Base-by-base conservation (phyloP, 1,140 invertebrate species). In the Acyrthosiphon pisum region DNA sequence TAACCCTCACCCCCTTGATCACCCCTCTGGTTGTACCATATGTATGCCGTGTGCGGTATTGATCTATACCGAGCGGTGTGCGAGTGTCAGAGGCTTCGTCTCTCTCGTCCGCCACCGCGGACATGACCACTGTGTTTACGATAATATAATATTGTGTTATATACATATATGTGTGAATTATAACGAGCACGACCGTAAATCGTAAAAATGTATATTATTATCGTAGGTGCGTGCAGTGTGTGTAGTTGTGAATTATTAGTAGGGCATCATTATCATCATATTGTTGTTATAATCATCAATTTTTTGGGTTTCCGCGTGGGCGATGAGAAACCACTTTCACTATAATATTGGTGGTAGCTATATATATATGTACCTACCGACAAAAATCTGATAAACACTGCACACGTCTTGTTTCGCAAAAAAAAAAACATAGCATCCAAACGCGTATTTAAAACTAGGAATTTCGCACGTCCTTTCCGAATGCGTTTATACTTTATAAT, bases 301-400 rank as follows among this genome's bases (percentile, higher is more conserved):
- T 86, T 87, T 53, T 89, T 9, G 87, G 46, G 1, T 53, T 53
- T 89, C 9, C 11, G 46, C 50, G 22, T 4, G 7, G 4, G 86
- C 20, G n/a, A 30, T 53, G n/a, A n/a, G n/a, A 89, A 89, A 53
- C 22, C 22, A 48, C 48, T 53, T 89, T 89, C 48, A 89, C 87
- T 35, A 76, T n/a, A 4, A 22, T 22, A 53, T 6, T 53, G 6
- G 22, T 6, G 50, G 50, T 53, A 23, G 50, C 14, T 50, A 22
- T 53, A 76, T 76, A 76, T 1, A 18, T 1, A n/a, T 18, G 18
- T 6, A 14, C 4, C 4, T 68, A 50, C n/a, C 50, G 22, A 89
- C 35, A 89, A 89, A 37, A 88, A 88, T 88, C 48, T 88, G 48
- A 88, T 20, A 53, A 53, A 88, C 30, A 46, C 86, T 35, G 41